A percentile compares a stretch with the other conserved stretches of the same genome.
Evolutionary conservation across 1,140 invertebrate genomes (phyloP).

Genomic region (Zophobas morio): DNA sequence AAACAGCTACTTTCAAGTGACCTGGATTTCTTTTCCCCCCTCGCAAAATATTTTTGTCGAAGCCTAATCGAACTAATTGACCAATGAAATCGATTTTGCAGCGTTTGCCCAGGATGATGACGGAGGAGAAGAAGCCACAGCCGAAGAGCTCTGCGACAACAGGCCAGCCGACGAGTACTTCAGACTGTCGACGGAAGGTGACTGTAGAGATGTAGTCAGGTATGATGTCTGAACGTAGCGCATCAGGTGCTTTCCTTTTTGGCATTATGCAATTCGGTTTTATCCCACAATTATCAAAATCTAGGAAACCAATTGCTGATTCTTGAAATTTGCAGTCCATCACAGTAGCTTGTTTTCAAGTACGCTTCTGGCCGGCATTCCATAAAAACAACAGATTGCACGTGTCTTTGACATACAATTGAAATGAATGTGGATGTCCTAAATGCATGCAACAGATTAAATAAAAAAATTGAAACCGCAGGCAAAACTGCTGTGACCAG

Average conservation of each 20-base stretch:
- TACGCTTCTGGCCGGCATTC: no score
- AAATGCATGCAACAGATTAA: no score
- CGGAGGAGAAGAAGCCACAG: slow-evolving; percentile 76
- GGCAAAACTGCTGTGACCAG: no score
- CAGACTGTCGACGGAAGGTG: slow-evolving; percentile 85
- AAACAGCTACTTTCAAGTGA: slow-evolving; percentile 54
- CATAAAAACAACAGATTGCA: no score
- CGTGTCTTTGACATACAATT: no score
- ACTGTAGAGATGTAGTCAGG: slow-evolving; percentile 94
- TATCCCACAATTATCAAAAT: no score
- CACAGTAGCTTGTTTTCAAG: no score
- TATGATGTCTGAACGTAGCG: slow-evolving; percentile 67
- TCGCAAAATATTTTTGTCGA: slow-evolving; percentile 17
- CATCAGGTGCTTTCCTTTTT: neutral
- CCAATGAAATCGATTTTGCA: slow-evolving; percentile 52
- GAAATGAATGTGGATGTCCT: no score
- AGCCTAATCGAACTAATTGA: slow-evolving; percentile 23
- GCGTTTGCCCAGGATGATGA: slow-evolving; percentile 76
- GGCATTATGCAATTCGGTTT: slow-evolving; percentile 10
- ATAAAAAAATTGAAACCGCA: no score
- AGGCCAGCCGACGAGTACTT: slow-evolving; percentile 92
- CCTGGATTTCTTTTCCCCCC: slow-evolving; percentile 52
- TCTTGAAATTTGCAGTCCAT: no score
- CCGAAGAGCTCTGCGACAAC: slow-evolving; percentile 89
- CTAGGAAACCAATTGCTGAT: no score